These are phyloP conservation scores for Euproctis similis DNA, from an alignment of 2,888 invertebrate genomes.

Conservation along the genomic window DNA sequence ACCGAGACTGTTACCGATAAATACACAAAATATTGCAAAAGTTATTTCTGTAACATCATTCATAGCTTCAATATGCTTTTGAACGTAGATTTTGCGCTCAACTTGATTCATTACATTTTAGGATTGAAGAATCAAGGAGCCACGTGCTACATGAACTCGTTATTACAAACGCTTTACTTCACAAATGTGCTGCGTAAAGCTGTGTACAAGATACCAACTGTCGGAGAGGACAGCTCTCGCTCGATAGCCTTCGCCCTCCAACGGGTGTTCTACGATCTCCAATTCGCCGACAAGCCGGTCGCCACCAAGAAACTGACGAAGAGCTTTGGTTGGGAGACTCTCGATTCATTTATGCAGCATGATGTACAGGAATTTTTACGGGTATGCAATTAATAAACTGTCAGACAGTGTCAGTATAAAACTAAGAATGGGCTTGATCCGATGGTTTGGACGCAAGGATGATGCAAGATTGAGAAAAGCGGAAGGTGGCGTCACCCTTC, in stretches of 20 bases:
- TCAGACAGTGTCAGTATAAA: too few species aligned
- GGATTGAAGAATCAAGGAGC: slow-evolving; percentile 99
- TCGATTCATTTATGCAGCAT: slow-evolving; percentile 99
- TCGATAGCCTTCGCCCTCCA: slow-evolving; percentile 95
- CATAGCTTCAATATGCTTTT: too few species aligned
- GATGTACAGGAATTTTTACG: slow-evolving; percentile 93
- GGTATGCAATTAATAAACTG: slow-evolving; percentile 69
- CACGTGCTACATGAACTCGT: slow-evolving; percentile 99
- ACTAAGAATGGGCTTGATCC: too few species aligned
- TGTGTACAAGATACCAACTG: slow-evolving; percentile 99
- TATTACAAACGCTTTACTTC: slow-evolving; percentile 97
- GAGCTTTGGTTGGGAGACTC: slow-evolving; percentile 99
- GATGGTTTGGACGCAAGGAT: too few species aligned
- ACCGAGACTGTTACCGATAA: too few species aligned
- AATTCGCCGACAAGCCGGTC: slow-evolving; percentile 97
- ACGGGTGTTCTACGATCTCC: slow-evolving; percentile 97
- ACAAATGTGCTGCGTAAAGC: slow-evolving; percentile 93
- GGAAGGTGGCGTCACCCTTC: too few species aligned
- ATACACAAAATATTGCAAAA: too few species aligned
- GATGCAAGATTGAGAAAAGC: too few species aligned
- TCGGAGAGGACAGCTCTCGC: slow-evolving; percentile 93
- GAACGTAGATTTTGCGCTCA: too few species aligned
- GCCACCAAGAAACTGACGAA: slow-evolving; percentile 99
- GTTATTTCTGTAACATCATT: too few species aligned
- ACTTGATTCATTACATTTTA: slow-evolving; percentile 15